Evolutionary conservation across 2,113 vertebrate species (phyloP).

Genomic region (Lophochroa leadbeateri): DNA sequence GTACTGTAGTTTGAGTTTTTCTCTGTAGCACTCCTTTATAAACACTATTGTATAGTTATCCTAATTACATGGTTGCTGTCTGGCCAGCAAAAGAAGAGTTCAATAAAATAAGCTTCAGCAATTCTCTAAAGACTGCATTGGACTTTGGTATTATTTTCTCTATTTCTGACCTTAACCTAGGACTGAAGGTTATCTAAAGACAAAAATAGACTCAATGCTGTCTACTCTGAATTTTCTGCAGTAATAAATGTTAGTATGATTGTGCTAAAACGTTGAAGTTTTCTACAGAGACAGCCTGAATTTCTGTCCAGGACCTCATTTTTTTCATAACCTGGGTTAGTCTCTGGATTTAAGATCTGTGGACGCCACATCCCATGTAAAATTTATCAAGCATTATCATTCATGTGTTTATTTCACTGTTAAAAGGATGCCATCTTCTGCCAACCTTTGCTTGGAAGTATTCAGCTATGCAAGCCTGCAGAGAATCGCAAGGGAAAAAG

Average conservation of each 20-base stretch:
- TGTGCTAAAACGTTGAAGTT: neutral
- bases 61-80: slow-evolving; percentile 40
- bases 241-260: neutral
- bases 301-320: neutral
- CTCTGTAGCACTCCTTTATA: neutral
- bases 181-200: slow-evolving; percentile 20
- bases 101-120: slow-evolving; percentile 34
- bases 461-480: neutral
- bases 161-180: slow-evolving; percentile 24
- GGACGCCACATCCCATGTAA: neutral
- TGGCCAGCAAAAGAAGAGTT: slow-evolving; percentile 26
- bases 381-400: neutral
- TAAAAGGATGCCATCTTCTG: neutral
- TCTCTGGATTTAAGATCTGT: neutral
- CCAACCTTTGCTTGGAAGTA: neutral
- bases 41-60: slow-evolving; percentile 17
- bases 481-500: neutral
- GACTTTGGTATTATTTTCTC: slow-evolving; percentile 35
- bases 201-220: neutral
- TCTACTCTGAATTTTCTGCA: neutral
- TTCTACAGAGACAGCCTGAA: neutral
- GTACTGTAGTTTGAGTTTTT: slow-evolving; percentile 40
- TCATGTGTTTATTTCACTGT: neutral
- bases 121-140: slow-evolving; percentile 15
- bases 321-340: neutral